phyloP scores from a whole-genome alignment of 2,113 vertebrate genomes.

The Acinonyx jubatus region DNA sequence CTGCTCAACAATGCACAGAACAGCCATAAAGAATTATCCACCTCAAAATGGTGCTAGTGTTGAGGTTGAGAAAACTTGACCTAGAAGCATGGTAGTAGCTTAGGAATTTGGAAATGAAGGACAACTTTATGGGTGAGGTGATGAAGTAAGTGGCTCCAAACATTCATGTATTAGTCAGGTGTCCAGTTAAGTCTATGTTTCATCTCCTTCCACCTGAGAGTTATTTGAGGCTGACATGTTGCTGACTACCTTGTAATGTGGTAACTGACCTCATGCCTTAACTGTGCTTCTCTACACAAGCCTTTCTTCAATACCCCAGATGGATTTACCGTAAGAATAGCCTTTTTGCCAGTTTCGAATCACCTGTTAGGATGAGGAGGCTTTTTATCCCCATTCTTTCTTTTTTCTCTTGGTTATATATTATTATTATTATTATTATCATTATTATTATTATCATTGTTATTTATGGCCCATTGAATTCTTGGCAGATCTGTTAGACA shows the following conservation, averaged over 20 bases:
- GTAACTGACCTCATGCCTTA: neutral
- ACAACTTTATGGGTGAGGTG: neutral
- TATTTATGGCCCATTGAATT: slow-evolving; percentile 44
- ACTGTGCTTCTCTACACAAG: neutral
- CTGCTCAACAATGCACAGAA: neutral
- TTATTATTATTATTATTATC: neutral
- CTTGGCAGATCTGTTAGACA: slow-evolving; percentile 46
- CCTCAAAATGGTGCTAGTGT: neutral
- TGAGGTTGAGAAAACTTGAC: neutral
- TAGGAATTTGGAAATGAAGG: neutral
- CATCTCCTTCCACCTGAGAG: neutral
- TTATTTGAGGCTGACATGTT: neutral
- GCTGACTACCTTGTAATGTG: neutral
- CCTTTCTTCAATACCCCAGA: neutral
- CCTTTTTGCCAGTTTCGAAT: neutral
- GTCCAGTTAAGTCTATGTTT: neutral
- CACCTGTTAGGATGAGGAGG: neutral
- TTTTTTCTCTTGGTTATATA: neutral
- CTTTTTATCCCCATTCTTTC: neutral
- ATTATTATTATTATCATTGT: neutral
- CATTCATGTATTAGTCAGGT: neutral
- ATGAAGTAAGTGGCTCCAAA: neutral
- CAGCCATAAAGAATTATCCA: neutral
- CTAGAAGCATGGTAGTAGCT: neutral
- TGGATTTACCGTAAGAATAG: neutral